phyloP scores from a whole-genome alignment of 2,797 vertebrate species.

The Hybognathus amarus region DNA sequence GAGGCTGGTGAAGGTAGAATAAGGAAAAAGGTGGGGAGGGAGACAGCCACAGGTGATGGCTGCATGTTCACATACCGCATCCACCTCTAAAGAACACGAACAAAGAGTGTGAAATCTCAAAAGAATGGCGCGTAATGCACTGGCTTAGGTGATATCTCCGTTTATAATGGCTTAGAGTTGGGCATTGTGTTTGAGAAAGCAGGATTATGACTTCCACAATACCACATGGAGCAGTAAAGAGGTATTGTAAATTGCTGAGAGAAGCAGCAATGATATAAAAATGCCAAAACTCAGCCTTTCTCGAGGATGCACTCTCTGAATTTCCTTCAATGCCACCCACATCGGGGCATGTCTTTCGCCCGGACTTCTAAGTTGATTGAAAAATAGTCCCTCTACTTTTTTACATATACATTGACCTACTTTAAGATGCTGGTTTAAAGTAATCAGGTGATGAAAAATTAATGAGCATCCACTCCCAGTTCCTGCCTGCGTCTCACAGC shows the following conservation, averaged over 20 bases:
- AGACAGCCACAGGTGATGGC: conserved; percentile 43
- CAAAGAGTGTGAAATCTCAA: conserved; percentile 50
- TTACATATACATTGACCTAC: conserved; percentile 87
- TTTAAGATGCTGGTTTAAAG: conserved; percentile 84
- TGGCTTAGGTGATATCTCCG: conserved; percentile 50
- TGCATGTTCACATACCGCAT: conserved; percentile 50
- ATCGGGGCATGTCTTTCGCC: conserved; percentile 67
- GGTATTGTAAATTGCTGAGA: conserved; percentile 31
- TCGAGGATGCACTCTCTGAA: conserved; percentile 59
- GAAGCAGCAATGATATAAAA: conserved; percentile 30
- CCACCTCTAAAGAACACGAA: conserved; percentile 47
- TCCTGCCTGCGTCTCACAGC: conserved; percentile 81
- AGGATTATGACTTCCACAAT: conserved; percentile 41
- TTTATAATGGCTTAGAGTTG: conserved; percentile 44
- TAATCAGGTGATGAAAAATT: conserved; percentile 85
- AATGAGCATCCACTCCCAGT: conserved; percentile 81
- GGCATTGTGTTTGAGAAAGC: conserved; percentile 51
- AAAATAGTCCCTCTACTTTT: conserved; percentile 78
- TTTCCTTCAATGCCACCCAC: conserved; percentile 57
- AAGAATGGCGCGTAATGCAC: conserved; percentile 52
- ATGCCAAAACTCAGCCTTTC: conserved; percentile 15
- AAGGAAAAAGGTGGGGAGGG: conserved; percentile 40
- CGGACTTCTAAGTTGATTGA: conserved; percentile 74
- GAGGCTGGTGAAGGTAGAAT: conserved; percentile 43
- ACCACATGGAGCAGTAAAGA: conserved; percentile 31